Evolutionary conservation across 2,797 vertebrate species (phyloP).

Genomic region (Ceryle rudis): DNA sequence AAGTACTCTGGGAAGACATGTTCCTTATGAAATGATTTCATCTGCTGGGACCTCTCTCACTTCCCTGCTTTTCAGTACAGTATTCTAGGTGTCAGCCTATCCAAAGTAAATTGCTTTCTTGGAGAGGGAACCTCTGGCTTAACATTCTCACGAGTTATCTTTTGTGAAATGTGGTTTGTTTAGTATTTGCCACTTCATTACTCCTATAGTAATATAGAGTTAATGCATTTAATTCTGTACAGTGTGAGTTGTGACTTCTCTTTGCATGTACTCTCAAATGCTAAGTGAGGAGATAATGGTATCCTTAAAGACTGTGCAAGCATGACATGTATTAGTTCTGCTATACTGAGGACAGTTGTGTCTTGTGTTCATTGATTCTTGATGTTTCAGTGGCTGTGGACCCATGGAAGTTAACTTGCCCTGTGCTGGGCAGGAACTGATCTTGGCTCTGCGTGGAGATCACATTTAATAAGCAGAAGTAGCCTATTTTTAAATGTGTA

Average conservation of each 20-base stretch:
- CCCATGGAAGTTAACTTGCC: not conserved
- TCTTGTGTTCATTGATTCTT: constrained; percentile 1
- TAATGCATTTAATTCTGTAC: not conserved
- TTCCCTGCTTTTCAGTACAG: not conserved
- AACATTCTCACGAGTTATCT: not conserved
- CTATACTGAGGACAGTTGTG: not conserved
- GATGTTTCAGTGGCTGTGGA: not conserved
- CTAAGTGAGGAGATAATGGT: not conserved
- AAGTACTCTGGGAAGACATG: not conserved
- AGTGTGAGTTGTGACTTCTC: not conserved
- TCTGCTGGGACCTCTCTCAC: not conserved
- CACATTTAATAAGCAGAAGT: not conserved
- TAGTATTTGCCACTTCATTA: not conserved
- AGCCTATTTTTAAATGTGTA: not conserved
- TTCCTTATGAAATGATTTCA: not conserved
- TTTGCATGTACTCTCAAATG: not conserved
- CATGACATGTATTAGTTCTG: constrained; percentile 31
- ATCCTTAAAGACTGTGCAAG: not conserved
- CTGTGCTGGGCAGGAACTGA: not conserved
- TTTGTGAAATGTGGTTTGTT: not conserved
- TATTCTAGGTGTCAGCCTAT: not conserved
- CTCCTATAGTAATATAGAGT: not conserved
- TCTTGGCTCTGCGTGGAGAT: not conserved
- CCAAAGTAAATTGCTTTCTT: not conserved
- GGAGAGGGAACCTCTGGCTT: not conserved